Base-by-base conservation (phyloP, 2,888 invertebrate species). In the Papilio elwesi region DNA sequence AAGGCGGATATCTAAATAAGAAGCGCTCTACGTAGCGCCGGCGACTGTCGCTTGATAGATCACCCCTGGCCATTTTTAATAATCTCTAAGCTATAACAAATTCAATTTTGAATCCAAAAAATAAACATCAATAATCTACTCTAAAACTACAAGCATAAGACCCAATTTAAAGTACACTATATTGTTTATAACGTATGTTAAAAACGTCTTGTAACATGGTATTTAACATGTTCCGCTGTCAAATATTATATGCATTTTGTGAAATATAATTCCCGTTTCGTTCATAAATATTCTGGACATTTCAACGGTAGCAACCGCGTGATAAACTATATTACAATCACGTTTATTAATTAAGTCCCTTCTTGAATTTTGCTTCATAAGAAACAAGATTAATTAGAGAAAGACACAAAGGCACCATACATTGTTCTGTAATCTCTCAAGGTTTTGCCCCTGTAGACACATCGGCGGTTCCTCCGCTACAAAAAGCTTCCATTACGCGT, bases 31-130 rank as follows among this genome's bases (percentile, higher is more conserved):
- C 83, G 83, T 87, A 89, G 87, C 87, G 85, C 82, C 81, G 82
- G 82, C 84, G 86, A 89, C 88, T 84, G 88, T 88, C 87, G 82
- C 80, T 86, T 93, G 92, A 93, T 93, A 88, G 93, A 93, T 92
- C 83, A 88, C 86, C 85, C 80, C 80, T 79, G 84, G 86, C 86
- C 85, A 87, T 89, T 92, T 92, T 92, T 92, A 92, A 92, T 93
- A 90, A 90, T 88, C 83, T 84, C 76, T 74, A 73, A 10, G 43
- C 47, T 63, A n/a, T 47, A 73, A 52, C 36, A 65, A 62, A 65
- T 57, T 51, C 10, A 68, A 59, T 73, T 59, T 68, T 13, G 26
- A 53, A 47, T 13, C 26, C 5, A 11, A 26, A 3, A 53, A 47
- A 48, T 36, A 66, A 57, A 64, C 64, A 53, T 13, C 10, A 16